Conservation (phyloP, 2,888 invertebrate species). For the Heteropelma amictum region DNA sequence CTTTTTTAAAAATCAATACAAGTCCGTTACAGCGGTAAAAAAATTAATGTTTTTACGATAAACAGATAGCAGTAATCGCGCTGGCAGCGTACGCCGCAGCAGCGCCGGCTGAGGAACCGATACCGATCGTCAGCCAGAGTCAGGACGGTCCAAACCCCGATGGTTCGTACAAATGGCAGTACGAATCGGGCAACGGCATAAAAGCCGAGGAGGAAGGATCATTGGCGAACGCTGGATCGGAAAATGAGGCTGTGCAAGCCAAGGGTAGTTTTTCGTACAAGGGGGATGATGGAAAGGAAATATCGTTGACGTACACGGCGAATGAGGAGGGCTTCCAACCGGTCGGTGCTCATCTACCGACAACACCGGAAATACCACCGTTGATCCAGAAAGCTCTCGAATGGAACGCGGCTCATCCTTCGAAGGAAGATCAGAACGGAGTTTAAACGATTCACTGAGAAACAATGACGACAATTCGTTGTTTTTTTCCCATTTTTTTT, state of each 20-base stretch:
- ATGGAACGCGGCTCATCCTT: slow-evolving; percentile 70
- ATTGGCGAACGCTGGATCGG: slow-evolving; percentile 70
- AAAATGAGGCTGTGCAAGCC: slow-evolving; percentile 71
- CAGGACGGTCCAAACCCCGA: slow-evolving; percentile 74
- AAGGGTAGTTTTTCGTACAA: slow-evolving; percentile 76
- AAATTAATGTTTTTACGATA: too few species aligned
- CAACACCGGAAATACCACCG: slow-evolving; percentile 75
- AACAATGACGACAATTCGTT: not conserved
- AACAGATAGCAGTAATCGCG: slow-evolving; percentile 64
- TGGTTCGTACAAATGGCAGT: slow-evolving; percentile 74
- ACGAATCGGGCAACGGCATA: slow-evolving; percentile 78
- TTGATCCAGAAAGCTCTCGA: slow-evolving; percentile 74
- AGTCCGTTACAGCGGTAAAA: too few species aligned
- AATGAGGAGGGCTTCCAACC: slow-evolving; percentile 77
- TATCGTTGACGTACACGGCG: slow-evolving; percentile 75
- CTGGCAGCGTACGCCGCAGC: slow-evolving; percentile 62
- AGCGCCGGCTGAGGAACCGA: slow-evolving; percentile 65
- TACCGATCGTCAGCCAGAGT: slow-evolving; percentile 71
- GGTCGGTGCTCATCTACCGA: slow-evolving; percentile 76
- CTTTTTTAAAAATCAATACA: too few species aligned
- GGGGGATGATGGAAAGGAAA: slow-evolving; percentile 74
- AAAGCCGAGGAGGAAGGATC: slow-evolving; percentile 74
- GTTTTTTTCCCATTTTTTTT: not conserved
- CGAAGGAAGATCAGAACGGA: slow-evolving; percentile 53
- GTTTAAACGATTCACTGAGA: slow-evolving; percentile 25